phyloP scores from a whole-genome alignment of 2,888 invertebrate species.

The Lasioglossum lativentre region DNA sequence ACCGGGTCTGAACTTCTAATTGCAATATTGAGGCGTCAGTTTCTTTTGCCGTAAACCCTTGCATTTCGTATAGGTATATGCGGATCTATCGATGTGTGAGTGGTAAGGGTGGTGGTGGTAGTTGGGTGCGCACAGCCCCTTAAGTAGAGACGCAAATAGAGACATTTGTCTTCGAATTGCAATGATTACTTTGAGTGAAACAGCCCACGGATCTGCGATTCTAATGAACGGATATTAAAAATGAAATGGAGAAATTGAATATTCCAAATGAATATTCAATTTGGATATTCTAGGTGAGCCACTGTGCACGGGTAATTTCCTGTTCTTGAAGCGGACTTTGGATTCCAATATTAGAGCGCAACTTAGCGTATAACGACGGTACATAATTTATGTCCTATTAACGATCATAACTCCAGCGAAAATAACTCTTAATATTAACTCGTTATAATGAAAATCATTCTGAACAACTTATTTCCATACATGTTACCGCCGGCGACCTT shows the following conservation, averaged over 20 bases:
- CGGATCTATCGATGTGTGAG: no score
- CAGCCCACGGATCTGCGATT: not conserved
- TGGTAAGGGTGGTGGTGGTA: no score
- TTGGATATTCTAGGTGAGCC: not conserved
- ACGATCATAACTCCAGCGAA: not conserved
- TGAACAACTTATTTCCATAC: no score
- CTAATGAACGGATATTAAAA: slow-evolving; percentile 8
- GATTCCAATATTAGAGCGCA: not conserved
- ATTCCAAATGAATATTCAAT: slow-evolving; percentile 2
- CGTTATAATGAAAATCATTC: not conserved
- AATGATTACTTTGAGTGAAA: not conserved
- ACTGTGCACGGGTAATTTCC: not conserved
- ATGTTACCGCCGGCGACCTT: no score
- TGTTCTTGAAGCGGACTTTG: not conserved
- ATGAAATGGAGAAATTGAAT: not conserved
- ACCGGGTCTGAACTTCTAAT: no score
- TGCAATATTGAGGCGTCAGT: no score
- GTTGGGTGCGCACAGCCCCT: no score
- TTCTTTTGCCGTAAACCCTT: no score
- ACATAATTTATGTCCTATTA: not conserved
- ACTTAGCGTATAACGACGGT: not conserved
- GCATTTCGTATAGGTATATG: no score
- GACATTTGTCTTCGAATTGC: not conserved
- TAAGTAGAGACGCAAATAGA: not conserved
- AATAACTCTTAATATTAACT: not conserved